phyloP scores from a whole-genome alignment of 1,140 invertebrate genomes.

The Berghia stephanieae region DNA sequence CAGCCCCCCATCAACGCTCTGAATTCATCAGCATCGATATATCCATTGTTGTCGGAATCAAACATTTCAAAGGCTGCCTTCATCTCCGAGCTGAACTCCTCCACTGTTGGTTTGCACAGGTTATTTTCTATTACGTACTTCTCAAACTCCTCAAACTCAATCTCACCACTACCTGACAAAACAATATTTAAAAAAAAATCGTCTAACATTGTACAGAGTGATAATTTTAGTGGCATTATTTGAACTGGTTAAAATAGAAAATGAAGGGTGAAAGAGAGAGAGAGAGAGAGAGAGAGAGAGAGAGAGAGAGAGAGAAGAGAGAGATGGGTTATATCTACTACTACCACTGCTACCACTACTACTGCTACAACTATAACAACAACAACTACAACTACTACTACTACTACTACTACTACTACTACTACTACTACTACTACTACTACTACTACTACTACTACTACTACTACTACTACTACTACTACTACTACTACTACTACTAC shows the following conservation, averaged over 20 bases:
- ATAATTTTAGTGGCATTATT: too few species aligned
- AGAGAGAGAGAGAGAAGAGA: neutral
- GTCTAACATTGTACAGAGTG: neutral
- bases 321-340: neutral
- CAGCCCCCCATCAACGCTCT: slow-evolving; percentile 32
- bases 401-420: neutral
- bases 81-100: slow-evolving; percentile 88
- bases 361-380: too few species aligned
- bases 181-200: neutral
- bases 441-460: neutral
- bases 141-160: slow-evolving; percentile 98
- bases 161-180: slow-evolving; percentile 38
- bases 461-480: neutral
- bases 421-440: neutral
- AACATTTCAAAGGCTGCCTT: slow-evolving; percentile 98
- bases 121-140: slow-evolving; percentile 99
- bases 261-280: neutral
- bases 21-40: slow-evolving; percentile 50
- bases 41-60: slow-evolving; percentile 97
- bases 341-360: too few species aligned
- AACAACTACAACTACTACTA: neutral
- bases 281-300: neutral
- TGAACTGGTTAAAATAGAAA: neutral
- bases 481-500: too few species aligned
- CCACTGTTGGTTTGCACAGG: slow-evolving; percentile 82